These are phyloP conservation scores for Drosophila tripunctata DNA, from an alignment of 2,888 invertebrate genomes.

Conservation along the genomic window DNA sequence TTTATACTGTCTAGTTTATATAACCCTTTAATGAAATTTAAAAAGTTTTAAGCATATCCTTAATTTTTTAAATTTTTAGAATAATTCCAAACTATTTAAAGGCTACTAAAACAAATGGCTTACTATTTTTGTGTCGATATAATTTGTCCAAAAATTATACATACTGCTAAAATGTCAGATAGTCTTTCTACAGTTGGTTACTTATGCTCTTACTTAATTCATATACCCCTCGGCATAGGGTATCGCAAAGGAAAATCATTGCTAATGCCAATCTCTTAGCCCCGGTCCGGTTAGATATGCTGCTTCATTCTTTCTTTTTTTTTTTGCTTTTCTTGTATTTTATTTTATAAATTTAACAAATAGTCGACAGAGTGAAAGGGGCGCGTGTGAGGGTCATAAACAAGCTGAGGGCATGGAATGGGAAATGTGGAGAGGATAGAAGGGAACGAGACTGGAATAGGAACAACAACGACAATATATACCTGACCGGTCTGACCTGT, in stretches of 20 bases:
- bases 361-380: conserved; percentile 71
- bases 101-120: no score
- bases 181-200: no score
- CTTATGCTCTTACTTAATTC: not conserved
- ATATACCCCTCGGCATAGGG: not conserved
- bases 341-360: conserved; percentile 79
- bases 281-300: conserved; percentile 4
- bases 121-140: no score
- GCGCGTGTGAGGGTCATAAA: conserved; percentile 71
- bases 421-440: conserved; percentile 7
- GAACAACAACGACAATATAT: conserved; percentile 66
- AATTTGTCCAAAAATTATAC: no score
- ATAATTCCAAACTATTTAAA: no score
- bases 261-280: conserved; percentile 79
- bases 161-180: no score
- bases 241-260: conserved; percentile 50
- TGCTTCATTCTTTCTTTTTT: conserved; percentile 27
- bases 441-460: conserved; percentile 10
- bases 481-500: conserved; percentile 73
- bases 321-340: conserved; percentile 39
- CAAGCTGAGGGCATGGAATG: conserved; percentile 42
- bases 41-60: no score
- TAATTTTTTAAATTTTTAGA: no score
- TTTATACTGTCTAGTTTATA: no score
- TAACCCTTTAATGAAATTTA: no score